phyloP scores from a whole-genome alignment of 1,140 invertebrate species.

The Microvelia longipes region DNA sequence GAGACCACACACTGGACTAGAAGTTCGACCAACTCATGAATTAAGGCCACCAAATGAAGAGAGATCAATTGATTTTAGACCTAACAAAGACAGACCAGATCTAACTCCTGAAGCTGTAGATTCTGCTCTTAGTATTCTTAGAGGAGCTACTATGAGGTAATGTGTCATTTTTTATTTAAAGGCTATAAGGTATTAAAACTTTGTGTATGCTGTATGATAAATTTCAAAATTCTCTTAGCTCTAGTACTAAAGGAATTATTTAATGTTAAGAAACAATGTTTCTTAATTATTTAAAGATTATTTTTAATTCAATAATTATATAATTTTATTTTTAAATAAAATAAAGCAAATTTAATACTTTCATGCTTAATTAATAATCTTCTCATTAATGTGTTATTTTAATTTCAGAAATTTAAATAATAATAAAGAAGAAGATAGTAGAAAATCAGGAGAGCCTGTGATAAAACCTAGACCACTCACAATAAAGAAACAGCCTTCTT shows the following conservation, averaged over 20 bases:
- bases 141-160: conserved; percentile 8
- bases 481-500: conserved; percentile 56
- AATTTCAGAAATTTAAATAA: no score
- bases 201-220: not conserved
- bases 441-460: conserved; percentile 30
- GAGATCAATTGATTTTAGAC: not conserved
- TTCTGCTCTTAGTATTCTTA: conserved; percentile 14
- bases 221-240: no score
- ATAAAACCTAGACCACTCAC: conserved; percentile 65
- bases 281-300: no score
- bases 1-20: not conserved
- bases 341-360: no score
- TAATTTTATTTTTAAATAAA: no score
- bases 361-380: no score
- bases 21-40: not conserved
- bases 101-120: conserved; percentile 14
- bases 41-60: not conserved
- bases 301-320: no score
- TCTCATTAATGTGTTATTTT: no score
- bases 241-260: no score
- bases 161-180: not conserved
- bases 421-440: conserved; percentile 7
- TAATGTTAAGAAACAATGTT: no score
- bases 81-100: conserved; percentile 1
- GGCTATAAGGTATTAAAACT: not conserved